phyloP scores from a whole-genome alignment of 2,888 invertebrate genomes.

The Caenorhabditis sinica region DNA sequence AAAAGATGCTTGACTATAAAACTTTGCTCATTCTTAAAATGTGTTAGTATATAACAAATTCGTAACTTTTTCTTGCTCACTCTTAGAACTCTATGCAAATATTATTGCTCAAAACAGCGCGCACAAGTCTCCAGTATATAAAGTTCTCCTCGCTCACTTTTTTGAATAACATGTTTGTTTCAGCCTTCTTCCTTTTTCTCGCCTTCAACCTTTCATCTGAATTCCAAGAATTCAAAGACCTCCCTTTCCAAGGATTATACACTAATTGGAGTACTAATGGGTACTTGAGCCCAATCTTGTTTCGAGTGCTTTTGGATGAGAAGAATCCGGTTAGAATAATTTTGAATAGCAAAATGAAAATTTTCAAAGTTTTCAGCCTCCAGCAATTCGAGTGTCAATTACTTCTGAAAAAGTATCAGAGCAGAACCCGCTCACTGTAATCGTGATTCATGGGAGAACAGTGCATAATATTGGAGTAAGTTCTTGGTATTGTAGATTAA shows the following conservation, averaged over 20 bases:
- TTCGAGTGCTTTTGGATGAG: neutral
- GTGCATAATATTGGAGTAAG: constrained; percentile 26
- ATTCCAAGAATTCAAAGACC: neutral
- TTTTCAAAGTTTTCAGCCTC: neutral
- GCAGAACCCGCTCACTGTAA: constrained; percentile 17
- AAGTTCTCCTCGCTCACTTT: too few relatives aligned
- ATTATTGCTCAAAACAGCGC: too few relatives aligned
- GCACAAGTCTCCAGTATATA: too few relatives aligned
- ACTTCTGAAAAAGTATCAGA: neutral
- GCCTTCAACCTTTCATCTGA: too few relatives aligned
- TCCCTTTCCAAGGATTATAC: neutral
- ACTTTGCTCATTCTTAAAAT: too few relatives aligned
- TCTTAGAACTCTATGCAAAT: too few relatives aligned
- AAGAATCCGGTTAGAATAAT: neutral
- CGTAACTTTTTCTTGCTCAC: too few relatives aligned
- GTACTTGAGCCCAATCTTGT: neutral
- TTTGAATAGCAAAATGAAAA: neutral
- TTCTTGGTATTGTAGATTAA: too few relatives aligned
- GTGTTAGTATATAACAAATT: too few relatives aligned
- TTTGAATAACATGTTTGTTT: too few relatives aligned
- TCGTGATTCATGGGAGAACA: constrained; percentile 17
- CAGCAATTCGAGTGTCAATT: constrained; percentile 5
- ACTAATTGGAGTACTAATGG: neutral
- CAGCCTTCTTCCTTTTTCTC: too few relatives aligned
- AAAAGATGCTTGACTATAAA: too few relatives aligned